Conservation (phyloP, 2,888 invertebrate genomes). For the Drosophila gaucha region DNA sequence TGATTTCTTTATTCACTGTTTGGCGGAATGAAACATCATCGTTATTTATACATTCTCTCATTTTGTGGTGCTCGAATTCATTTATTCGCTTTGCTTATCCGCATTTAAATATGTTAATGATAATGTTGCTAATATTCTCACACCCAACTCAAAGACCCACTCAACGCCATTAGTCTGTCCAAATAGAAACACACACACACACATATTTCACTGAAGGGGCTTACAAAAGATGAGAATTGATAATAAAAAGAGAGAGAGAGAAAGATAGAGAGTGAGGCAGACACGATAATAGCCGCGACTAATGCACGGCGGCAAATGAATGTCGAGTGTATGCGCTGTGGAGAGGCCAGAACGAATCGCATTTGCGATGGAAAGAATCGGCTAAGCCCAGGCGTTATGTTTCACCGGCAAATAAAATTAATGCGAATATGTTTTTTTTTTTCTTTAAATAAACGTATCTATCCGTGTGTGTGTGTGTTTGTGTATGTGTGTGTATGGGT, state of each 20-base stretch:
- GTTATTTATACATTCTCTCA: conserved; percentile 12
- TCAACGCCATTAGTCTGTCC: conserved; percentile 60
- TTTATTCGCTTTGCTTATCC: conserved; percentile 36
- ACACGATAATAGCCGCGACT: conserved; percentile 75
- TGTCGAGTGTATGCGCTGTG: conserved; percentile 40
- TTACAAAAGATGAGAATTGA: conserved; percentile 54
- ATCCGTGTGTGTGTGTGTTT: not conserved
- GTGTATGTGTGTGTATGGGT: not conserved
- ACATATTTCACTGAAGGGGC: conserved; percentile 39
- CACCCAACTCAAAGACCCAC: conserved; percentile 40
- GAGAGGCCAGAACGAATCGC: conserved; percentile 67
- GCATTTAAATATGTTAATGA: conserved; percentile 75
- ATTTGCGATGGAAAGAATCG: conserved; percentile 69
- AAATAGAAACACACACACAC: conserved; percentile 41
- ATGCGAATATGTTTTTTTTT: conserved; percentile 57
- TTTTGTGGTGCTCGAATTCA: conserved; percentile 20
- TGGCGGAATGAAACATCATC: not conserved
- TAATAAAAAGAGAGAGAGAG: conserved; percentile 34
- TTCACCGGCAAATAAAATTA: conserved; percentile 31
- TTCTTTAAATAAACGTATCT: not conserved
- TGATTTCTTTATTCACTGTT: conserved; percentile 18
- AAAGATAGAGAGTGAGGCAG: conserved; percentile 28
- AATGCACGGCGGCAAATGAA: conserved; percentile 73
- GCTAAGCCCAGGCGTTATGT: conserved; percentile 22
- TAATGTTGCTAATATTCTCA: conserved; percentile 71